phyloP scores from a whole-genome alignment of 2,113 vertebrate species.

The Melanerpes aurifrons region DNA sequence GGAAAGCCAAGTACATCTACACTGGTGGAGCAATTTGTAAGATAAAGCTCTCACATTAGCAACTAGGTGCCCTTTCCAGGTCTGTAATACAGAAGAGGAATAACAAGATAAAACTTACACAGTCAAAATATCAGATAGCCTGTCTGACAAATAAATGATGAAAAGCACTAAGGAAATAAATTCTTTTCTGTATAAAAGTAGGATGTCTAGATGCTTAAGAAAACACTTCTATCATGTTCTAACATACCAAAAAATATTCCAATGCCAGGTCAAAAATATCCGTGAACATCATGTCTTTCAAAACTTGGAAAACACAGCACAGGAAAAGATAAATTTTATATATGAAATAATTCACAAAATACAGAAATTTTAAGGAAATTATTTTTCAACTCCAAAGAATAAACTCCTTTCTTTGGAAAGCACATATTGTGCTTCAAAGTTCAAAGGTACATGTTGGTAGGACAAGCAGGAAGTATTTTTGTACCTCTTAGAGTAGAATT shows the following conservation, averaged over 20 bases:
- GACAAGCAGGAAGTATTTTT: background rate
- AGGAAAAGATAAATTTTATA: background rate
- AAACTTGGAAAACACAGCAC: background rate
- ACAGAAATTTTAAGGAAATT: background rate
- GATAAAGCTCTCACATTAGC: constrained; percentile 4
- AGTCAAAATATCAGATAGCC: background rate
- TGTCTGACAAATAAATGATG: background rate
- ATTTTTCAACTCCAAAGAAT: background rate
- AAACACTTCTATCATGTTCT: background rate
- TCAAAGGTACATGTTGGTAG: background rate
- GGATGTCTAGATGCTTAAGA: background rate
- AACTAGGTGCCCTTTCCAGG: constrained; percentile 4
- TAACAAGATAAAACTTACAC: background rate
- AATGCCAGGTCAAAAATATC: background rate
- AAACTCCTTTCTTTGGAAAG: background rate
- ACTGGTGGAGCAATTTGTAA: background rate
- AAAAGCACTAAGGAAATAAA: background rate
- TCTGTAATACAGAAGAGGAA: background rate
- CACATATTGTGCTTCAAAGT: background rate
- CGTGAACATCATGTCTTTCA: background rate
- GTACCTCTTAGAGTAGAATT: background rate
- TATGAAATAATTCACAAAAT: background rate
- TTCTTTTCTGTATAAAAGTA: background rate
- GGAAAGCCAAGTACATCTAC: background rate
- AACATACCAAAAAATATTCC: background rate